Conservation (phyloP, 2,888 invertebrate species). For the Willowsia nigromaculata region DNA sequence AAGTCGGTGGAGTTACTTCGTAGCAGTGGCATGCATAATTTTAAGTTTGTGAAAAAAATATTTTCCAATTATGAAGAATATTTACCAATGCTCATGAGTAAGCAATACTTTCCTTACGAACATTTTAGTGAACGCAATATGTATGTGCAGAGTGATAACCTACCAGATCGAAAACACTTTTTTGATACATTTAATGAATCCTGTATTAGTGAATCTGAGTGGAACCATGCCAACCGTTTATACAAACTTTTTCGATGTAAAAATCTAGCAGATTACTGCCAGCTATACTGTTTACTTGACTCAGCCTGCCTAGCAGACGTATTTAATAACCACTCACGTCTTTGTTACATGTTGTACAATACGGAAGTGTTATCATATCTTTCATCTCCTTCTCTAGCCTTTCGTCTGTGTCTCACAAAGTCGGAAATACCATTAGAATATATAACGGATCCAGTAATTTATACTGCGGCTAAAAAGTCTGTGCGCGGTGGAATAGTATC, state of each 20-base stretch:
- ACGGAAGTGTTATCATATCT: not conserved
- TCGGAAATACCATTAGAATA: too few relatives aligned
- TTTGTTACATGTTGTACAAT: not conserved
- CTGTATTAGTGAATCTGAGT: not conserved
- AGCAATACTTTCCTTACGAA: not conserved
- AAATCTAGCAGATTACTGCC: not conserved
- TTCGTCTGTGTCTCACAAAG: too few relatives aligned
- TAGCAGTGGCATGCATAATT: not conserved
- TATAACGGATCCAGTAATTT: too few relatives aligned
- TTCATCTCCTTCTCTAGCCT: too few relatives aligned
- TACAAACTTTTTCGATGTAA: not conserved
- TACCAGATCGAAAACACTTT: not conserved
- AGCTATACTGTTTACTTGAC: not conserved
- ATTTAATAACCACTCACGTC: not conserved
- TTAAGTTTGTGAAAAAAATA: not conserved
- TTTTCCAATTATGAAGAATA: not conserved
- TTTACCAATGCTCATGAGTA: not conserved
- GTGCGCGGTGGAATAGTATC: too few relatives aligned
- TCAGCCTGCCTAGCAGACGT: not conserved
- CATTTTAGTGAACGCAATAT: not conserved
- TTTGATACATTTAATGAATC: not conserved
- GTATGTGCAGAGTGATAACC: not conserved
- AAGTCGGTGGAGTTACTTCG: not conserved
- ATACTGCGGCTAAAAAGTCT: too few relatives aligned
- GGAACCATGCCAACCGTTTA: not conserved